Evolutionary conservation across 1,140 invertebrate species (phyloP).

Genomic region (Calosoma granatense): DNA sequence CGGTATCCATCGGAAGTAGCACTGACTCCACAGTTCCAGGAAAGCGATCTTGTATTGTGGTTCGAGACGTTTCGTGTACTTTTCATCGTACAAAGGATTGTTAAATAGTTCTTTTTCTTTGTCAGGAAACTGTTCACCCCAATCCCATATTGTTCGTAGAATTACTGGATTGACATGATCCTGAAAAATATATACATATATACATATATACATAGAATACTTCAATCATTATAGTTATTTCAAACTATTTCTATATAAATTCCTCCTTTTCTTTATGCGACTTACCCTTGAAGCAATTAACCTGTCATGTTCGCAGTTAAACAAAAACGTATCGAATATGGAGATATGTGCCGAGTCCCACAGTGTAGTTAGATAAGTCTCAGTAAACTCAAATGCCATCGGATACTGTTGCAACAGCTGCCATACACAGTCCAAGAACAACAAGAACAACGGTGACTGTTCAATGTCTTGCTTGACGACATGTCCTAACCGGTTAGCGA

Average conservation of each 20-base stretch:
- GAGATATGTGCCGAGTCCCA: slow-evolving; percentile 83
- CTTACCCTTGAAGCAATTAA: slow-evolving; percentile 47
- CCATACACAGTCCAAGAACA: slow-evolving; percentile 91
- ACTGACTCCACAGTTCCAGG: slow-evolving; percentile 77
- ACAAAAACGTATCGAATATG: slow-evolving; percentile 86
- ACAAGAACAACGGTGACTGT: slow-evolving; percentile 73
- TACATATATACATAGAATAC: too few species aligned
- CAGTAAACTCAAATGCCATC: slow-evolving; percentile 80
- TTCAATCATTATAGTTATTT: too few species aligned
- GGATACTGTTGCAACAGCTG: slow-evolving; percentile 84
- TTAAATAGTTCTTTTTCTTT: slow-evolving; percentile 65
- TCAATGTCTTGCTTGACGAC: slow-evolving; percentile 37
- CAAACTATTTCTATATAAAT: too few species aligned
- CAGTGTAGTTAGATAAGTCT: slow-evolving; percentile 81
- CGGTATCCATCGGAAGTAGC: slow-evolving; percentile 80
- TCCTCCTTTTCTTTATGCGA: too few species aligned
- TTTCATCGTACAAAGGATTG: slow-evolving; percentile 59
- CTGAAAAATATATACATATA: slow-evolving; percentile 34
- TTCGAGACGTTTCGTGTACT: slow-evolving; percentile 31
- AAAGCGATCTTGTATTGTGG: slow-evolving; percentile 43
- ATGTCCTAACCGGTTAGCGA: slow-evolving; percentile 58
- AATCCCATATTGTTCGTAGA: slow-evolving; percentile 71
- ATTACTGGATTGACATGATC: slow-evolving; percentile 45
- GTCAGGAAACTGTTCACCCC: slow-evolving; percentile 70
- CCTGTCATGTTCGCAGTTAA: slow-evolving; percentile 69